Conservation (phyloP, 2,797 vertebrate species). For the Anguilla anguilla region DNA sequence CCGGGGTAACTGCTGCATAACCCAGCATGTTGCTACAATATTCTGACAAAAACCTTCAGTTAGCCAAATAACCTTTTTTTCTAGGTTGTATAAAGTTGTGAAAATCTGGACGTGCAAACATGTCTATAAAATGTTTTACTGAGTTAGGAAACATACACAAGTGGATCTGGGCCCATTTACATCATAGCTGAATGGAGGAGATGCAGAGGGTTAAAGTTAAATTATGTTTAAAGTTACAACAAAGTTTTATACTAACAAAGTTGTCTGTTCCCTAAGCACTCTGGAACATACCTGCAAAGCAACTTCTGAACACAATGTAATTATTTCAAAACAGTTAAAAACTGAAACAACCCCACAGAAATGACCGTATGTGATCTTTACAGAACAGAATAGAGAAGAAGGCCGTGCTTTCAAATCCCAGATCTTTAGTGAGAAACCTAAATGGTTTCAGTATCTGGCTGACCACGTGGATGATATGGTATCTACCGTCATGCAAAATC, state of each 20-base stretch:
- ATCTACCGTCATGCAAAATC: too few species aligned
- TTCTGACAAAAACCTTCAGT: too few species aligned
- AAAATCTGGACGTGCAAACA: too few species aligned
- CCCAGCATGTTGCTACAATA: background rate
- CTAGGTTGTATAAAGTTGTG: too few species aligned
- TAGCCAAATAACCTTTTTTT: too few species aligned
- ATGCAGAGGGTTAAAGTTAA: too few species aligned
- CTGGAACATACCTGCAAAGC: background rate
- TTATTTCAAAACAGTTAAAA: background rate
- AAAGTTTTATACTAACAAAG: background rate
- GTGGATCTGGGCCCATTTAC: too few species aligned
- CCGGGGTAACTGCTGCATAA: background rate
- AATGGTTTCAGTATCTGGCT: background rate
- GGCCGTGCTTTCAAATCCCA: background rate
- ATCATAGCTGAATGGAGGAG: background rate
- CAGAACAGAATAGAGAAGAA: background rate
- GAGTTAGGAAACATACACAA: too few species aligned
- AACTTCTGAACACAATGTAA: background rate
- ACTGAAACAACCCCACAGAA: background rate
- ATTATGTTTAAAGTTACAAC: background rate
- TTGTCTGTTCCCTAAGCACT: background rate
- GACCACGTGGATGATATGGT: background rate
- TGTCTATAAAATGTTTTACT: too few species aligned
- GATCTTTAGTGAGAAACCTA: background rate
- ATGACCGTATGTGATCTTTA: background rate